These are phyloP conservation scores for Drosophila pallidifrons DNA, from an alignment of 1,140 invertebrate species.

Conservation along the genomic window DNA sequence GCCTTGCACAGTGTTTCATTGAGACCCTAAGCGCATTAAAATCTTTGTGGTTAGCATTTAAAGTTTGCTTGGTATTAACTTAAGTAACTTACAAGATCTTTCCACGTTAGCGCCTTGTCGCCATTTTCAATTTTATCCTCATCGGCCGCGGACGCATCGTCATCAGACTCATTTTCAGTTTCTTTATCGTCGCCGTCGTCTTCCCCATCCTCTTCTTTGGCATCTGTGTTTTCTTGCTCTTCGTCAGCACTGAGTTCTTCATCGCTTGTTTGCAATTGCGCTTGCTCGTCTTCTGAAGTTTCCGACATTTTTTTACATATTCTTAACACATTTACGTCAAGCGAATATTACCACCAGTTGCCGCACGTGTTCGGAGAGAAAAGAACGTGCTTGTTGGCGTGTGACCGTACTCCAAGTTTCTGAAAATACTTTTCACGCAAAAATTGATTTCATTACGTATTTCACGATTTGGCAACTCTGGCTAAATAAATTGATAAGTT, in stretches of 20 bases:
- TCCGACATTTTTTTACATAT: conserved; percentile 75
- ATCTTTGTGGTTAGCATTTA: neutral
- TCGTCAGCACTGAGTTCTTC: conserved; percentile 62
- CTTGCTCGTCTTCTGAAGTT: conserved; percentile 79
- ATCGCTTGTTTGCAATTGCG: conserved; percentile 57
- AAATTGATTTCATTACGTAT: too few species aligned
- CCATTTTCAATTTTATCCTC: conserved; percentile 15
- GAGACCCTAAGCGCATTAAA: conserved; percentile 89
- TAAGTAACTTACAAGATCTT: conserved; percentile 68
- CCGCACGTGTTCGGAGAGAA: conserved; percentile 55
- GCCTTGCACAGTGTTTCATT: conserved; percentile 96
- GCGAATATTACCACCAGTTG: conserved; percentile 57
- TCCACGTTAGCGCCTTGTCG: conserved; percentile 68
- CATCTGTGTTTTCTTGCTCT: conserved; percentile 39
- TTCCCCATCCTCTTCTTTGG: conserved; percentile 34
- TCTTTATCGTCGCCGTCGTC: conserved; percentile 27
- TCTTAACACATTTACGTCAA: conserved; percentile 18
- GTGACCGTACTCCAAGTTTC: neutral
- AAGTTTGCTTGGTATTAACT: neutral
- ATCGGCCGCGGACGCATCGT: conserved; percentile 5
- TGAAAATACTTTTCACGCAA: neutral
- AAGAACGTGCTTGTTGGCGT: conserved; percentile 22
- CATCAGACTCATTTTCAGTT: conserved; percentile 6
- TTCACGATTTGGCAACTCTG: too few species aligned
- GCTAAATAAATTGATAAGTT: too few species aligned